Evolutionary conservation across 1,140 invertebrate species (phyloP).

Genomic region (Yoshiicerus persimilis): DNA sequence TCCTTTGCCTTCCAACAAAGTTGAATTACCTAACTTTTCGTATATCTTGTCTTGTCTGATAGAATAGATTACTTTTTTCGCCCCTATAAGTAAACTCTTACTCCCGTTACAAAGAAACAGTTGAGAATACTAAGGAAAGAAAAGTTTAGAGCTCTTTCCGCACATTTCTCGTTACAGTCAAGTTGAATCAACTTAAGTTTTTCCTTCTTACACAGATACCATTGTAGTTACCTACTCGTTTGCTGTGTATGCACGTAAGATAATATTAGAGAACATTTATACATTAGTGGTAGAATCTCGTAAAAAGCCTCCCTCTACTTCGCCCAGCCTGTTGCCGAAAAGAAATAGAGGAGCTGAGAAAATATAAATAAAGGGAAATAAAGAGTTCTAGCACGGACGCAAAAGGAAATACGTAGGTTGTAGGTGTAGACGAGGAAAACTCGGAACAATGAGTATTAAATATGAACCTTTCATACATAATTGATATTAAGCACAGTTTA

Average conservation of each 20-base stretch:
- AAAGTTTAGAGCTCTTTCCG: constrained; percentile 9
- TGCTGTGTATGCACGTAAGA: neutral
- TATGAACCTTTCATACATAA: constrained; percentile 11
- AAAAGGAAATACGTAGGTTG: neutral
- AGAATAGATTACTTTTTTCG: constrained; percentile 3
- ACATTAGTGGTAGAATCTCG: neutral
- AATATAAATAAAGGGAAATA: neutral
- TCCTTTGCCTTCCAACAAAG: neutral
- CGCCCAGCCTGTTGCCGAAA: neutral
- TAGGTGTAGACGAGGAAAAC: neutral
- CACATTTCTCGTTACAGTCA: neutral
- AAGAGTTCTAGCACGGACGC: neutral
- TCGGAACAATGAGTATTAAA: neutral
- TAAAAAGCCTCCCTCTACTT: neutral
- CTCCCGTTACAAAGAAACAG: neutral
- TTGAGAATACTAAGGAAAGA: neutral
- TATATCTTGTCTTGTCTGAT: neutral
- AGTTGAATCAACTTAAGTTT: neutral
- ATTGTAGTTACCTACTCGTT: neutral
- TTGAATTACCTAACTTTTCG: neutral
- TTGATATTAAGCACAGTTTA: constrained; percentile 21
- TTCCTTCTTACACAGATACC: neutral
- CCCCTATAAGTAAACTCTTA: neutral
- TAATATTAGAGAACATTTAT: neutral
- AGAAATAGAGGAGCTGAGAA: neutral